Conservation (phyloP, 2,888 invertebrate species). For the Scaptomyza caliginosa region DNA sequence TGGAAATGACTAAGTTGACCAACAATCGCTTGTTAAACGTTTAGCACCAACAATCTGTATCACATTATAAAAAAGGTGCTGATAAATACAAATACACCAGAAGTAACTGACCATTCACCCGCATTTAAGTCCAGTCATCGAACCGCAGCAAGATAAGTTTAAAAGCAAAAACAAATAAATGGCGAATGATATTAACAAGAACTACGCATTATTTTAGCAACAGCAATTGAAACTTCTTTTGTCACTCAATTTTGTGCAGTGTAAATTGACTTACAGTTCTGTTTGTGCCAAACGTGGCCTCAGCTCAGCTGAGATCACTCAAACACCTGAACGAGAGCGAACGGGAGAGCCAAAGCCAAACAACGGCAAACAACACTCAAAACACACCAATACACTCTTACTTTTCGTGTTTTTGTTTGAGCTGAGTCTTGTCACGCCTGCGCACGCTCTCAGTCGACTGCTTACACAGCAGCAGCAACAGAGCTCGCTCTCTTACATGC, state of each 20-base stretch:
- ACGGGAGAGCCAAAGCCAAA: constrained; percentile 4
- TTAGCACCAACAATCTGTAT: constrained; percentile 12
- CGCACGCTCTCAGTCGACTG: constrained; percentile 27
- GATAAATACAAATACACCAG: constrained; percentile 1
- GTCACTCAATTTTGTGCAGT: constrained; percentile 23
- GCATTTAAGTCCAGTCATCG: constrained; percentile 13
- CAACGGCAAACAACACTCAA: constrained; percentile 17
- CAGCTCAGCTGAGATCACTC: constrained; percentile 29
- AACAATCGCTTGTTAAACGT: neutral
- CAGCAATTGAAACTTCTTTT: neutral
- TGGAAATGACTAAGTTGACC: constrained; percentile 22
- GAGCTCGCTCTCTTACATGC: constrained; percentile 1
- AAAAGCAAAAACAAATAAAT: neutral
- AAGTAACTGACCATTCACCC: constrained; percentile 22
- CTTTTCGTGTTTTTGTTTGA: constrained; percentile 25
- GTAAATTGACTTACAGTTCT: constrained; percentile 20
- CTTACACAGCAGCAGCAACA: neutral
- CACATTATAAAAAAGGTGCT: neutral
- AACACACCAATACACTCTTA: constrained; percentile 40
- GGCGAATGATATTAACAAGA: neutral
- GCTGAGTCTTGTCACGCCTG: constrained; percentile 44
- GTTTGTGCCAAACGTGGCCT: constrained; percentile 16
- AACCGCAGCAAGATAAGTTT: constrained; percentile 2
- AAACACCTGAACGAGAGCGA: constrained; percentile 9
- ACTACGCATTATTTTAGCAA: neutral